These are phyloP conservation scores for Dinocampus coccinellae DNA, from an alignment of 2,888 invertebrate species.

Conservation along the genomic window DNA sequence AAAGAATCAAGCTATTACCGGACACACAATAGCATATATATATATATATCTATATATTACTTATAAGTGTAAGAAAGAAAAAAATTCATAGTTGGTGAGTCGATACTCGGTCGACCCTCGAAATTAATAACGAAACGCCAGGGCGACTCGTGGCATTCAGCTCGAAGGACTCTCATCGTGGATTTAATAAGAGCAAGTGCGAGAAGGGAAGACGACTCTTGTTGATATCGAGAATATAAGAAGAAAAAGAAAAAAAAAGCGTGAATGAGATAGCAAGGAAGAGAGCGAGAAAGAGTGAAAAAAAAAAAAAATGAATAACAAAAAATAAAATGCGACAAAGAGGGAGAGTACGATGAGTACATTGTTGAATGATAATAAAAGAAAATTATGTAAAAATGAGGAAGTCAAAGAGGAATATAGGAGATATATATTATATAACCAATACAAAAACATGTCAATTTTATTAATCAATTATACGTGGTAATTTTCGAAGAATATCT, in stretches of 20 bases:
- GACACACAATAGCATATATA: not conserved
- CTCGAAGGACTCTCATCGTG: constrained; percentile 46
- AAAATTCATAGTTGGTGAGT: constrained; percentile 39
- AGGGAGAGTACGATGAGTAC: not conserved
- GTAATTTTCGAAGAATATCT: too few relatives aligned
- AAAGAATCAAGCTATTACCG: constrained; percentile 34
- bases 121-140: constrained; percentile 59
- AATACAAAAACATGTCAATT: constrained; percentile 17
- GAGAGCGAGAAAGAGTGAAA: constrained; percentile 41
- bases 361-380: not conserved
- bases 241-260: constrained; percentile 32
- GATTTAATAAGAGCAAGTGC: constrained; percentile 56
- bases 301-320: not conserved
- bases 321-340: not conserved
- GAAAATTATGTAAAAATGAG: constrained; percentile 3
- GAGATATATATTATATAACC: not conserved
- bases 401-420: constrained; percentile 11
- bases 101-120: constrained; percentile 50
- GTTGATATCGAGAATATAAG: constrained; percentile 36
- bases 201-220: constrained; percentile 33
- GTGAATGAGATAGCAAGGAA: constrained; percentile 41
- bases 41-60: constrained; percentile 4
- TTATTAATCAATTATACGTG: not conserved
- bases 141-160: constrained; percentile 49
- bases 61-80: constrained; percentile 15